Conservation (phyloP, 2,113 vertebrate species). For the Orthonyx spaldingii region DNA sequence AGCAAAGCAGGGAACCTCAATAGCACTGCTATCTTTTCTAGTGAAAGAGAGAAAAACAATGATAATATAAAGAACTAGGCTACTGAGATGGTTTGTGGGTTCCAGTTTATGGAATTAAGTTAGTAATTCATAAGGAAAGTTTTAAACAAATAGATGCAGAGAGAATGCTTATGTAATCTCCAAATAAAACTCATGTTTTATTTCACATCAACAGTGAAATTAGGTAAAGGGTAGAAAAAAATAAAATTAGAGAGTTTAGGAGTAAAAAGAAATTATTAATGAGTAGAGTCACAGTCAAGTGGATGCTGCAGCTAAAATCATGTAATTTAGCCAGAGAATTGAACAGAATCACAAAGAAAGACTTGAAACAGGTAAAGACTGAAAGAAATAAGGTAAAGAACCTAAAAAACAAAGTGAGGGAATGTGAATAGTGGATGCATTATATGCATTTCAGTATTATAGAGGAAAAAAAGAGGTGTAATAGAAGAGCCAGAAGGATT, state of each 20-base stretch:
- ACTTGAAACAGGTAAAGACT: not conserved
- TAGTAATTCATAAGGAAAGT: not conserved
- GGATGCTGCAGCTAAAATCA: not conserved
- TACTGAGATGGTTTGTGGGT: not conserved
- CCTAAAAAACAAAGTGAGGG: not conserved
- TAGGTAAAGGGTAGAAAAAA: not conserved
- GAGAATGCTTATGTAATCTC: not conserved
- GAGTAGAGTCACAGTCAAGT: not conserved
- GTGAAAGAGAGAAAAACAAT: not conserved
- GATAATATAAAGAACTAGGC: not conserved
- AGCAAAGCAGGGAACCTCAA: not conserved
- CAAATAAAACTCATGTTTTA: not conserved
- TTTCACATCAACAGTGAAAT: not conserved
- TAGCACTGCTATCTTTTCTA: not conserved
- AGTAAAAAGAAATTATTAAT: not conserved
- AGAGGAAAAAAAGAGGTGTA: not conserved
- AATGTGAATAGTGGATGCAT: not conserved
- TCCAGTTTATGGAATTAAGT: not conserved
- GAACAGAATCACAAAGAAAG: not conserved
- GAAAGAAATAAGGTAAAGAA: not conserved
- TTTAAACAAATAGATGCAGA: not conserved
- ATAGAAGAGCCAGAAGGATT: not conserved
- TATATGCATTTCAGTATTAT: not conserved
- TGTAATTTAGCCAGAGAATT: not conserved
- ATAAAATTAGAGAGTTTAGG: not conserved